Percentiles rank a stretch among this genome's conserved stretches.
Evolutionary conservation across 2,888 invertebrate species (phyloP).

Genomic region (Frankliniella fusca): DNA sequence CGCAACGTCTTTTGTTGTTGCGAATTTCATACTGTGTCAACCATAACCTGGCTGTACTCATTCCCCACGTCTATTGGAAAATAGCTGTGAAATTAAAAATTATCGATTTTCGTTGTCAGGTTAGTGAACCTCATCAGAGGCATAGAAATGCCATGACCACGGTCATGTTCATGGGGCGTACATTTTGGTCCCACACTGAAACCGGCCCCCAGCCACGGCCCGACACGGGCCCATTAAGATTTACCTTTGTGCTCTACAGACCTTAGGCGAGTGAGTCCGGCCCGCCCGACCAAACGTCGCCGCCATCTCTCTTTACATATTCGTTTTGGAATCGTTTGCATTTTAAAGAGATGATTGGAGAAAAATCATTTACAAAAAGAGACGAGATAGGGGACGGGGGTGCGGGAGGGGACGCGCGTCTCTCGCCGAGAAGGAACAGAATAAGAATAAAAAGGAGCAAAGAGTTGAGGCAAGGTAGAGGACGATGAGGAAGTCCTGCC

Average conservation of each 20-base stretch:
- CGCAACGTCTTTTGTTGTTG: no score
- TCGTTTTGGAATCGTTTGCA: slow-evolving; percentile 20
- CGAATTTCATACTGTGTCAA: no score
- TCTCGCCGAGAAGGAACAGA: neutral
- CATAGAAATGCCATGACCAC: neutral
- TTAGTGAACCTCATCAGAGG: neutral
- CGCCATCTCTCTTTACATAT: slow-evolving; percentile 22
- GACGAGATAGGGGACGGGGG: neutral
- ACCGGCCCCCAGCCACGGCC: neutral
- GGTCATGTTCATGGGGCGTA: neutral
- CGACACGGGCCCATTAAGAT: neutral
- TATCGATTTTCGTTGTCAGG: neutral
- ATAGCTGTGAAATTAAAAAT: neutral
- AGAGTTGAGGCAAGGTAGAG: neutral
- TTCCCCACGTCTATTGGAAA: neutral
- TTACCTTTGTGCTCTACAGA: neutral
- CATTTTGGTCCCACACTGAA: neutral
- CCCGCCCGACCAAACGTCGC: slow-evolving; percentile 3
- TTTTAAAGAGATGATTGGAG: slow-evolving; percentile 23
- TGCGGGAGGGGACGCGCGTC: neutral
- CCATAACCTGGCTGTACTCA: neutral
- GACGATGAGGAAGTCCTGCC: no score
- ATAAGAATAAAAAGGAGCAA: neutral
- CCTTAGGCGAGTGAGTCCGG: neutral
- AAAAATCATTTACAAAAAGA: slow-evolving; percentile 9